Percentiles rank a stretch among this genome's conserved stretches.
phyloP scores from a whole-genome alignment of 2,888 invertebrate genomes.

The Diplolepis rosae region DNA sequence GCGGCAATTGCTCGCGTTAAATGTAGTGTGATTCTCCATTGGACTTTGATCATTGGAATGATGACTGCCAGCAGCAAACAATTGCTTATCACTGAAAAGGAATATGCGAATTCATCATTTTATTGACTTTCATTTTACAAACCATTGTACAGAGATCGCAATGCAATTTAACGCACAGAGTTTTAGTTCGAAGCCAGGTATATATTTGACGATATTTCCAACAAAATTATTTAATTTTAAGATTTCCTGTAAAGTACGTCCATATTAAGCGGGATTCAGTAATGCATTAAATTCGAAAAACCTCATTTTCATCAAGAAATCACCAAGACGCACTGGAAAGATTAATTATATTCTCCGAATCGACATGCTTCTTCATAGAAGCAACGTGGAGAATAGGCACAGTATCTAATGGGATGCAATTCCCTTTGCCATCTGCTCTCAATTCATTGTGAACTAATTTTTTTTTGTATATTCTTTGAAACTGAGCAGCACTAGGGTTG shows the following conservation, averaged over 20 bases:
- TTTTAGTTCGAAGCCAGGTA: no score
- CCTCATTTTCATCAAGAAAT: not conserved
- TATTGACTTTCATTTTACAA: not conserved
- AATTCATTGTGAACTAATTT: not conserved
- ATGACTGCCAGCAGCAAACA: not conserved
- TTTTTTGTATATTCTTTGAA: not conserved
- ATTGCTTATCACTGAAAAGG: not conserved
- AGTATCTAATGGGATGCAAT: not conserved
- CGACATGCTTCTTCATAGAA: not conserved
- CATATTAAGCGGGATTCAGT: not conserved
- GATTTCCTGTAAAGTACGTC: not conserved
- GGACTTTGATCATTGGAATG: not conserved
- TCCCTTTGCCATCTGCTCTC: not conserved
- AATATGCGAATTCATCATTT: not conserved
- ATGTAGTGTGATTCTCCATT: not conserved
- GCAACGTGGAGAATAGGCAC: not conserved
- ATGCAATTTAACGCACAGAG: not conserved
- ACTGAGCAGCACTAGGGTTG: not conserved
- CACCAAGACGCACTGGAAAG: not conserved
- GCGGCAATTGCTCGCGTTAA: not conserved
- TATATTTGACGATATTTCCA: no score
- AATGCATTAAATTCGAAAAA: not conserved
- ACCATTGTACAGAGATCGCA: not conserved
- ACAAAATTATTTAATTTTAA: no score
- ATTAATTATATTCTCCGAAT: not conserved